These are phyloP conservation scores for Agonopterix alstromeriana DNA, from an alignment of 2,888 invertebrate species.

Conservation along the genomic window DNA sequence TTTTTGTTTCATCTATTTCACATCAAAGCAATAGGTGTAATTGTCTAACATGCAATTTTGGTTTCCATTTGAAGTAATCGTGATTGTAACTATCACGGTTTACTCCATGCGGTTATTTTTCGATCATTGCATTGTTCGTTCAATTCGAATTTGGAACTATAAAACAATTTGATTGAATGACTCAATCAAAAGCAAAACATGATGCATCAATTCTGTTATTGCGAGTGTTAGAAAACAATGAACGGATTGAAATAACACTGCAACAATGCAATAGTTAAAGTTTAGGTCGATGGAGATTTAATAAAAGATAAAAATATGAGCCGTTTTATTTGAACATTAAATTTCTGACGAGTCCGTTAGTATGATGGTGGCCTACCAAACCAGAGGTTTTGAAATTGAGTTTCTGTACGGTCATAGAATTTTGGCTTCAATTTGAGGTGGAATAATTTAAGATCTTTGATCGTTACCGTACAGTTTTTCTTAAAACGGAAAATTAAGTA, in stretches of 20 bases:
- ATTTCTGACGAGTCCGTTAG: too few relatives aligned
- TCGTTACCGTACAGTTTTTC: too few relatives aligned
- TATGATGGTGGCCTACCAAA: too few relatives aligned
- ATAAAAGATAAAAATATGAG: constrained; percentile 10
- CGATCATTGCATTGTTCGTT: constrained; percentile 10
- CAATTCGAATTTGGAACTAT: constrained; percentile 10
- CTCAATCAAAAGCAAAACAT: constrained; percentile 19
- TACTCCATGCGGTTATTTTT: constrained; percentile 3
- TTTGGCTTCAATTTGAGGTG: too few relatives aligned
- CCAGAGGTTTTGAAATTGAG: too few relatives aligned
- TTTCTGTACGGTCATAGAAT: too few relatives aligned
- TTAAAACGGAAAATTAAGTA: too few relatives aligned
- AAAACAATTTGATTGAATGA: neutral
- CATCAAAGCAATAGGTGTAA: neutral
- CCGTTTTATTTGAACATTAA: neutral
- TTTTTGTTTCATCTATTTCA: neutral
- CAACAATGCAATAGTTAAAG: constrained; percentile 18
- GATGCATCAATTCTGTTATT: constrained; percentile 36
- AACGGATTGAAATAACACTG: constrained; percentile 27
- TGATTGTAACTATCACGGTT: constrained; percentile 4
- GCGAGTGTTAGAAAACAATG: constrained; percentile 37
- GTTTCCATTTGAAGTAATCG: constrained; percentile 4
- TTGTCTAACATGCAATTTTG: neutral
- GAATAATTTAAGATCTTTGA: too few relatives aligned
- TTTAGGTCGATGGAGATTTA: constrained; percentile 22